Conservation (phyloP, 2,797 vertebrate genomes). For the Linurgus olivaceus region DNA sequence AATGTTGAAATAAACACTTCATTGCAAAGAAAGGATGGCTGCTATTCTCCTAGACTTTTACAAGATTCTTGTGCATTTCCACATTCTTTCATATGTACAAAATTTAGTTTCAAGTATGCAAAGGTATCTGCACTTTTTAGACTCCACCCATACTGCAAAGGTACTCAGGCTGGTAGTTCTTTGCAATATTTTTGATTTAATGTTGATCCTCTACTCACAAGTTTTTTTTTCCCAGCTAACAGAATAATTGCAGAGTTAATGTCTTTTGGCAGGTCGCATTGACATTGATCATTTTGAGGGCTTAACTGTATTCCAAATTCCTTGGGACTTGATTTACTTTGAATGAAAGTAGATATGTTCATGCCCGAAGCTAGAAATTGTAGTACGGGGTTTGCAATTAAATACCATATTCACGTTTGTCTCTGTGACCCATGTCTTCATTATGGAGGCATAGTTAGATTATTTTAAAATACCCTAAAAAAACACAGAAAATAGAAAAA, state of each 20-base stretch:
- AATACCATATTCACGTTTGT: background rate
- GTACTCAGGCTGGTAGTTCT: background rate
- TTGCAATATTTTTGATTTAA: background rate
- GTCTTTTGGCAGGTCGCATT: background rate
- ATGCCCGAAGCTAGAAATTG: background rate
- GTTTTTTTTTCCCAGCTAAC: background rate
- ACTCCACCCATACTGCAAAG: background rate
- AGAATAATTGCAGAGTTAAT: background rate
- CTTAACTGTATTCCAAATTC: background rate
- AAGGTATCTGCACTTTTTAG: background rate
- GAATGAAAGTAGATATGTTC: background rate
- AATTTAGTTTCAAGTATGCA: background rate
- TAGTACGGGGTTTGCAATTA: background rate
- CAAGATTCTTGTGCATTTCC: background rate
- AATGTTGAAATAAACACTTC: background rate
- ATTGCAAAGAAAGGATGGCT: background rate
- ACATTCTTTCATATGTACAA: fast-evolving
- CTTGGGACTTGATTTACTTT: background rate
- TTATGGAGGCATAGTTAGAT: background rate
- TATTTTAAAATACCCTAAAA: background rate
- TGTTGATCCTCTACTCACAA: background rate
- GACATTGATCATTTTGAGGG: background rate
- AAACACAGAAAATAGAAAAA: background rate
- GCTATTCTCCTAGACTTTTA: background rate
- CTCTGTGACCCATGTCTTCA: background rate